phyloP scores from a whole-genome alignment of 2,113 vertebrate genomes.

The Pterocles gutturalis region DNA sequence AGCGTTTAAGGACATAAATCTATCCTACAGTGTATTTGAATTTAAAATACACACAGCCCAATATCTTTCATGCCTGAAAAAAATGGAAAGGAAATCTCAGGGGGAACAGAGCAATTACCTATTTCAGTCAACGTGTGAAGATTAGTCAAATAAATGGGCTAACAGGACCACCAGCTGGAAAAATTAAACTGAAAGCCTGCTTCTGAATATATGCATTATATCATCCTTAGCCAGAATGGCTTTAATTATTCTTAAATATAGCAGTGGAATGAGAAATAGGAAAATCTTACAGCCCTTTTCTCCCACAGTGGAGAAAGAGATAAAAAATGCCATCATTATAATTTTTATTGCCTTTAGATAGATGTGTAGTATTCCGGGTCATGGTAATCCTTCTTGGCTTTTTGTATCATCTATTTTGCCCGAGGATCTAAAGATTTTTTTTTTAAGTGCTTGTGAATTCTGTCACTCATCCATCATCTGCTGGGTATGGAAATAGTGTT shows the following conservation, averaged over 20 bases:
- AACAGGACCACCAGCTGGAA: constrained; percentile 68
- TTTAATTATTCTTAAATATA: constrained; percentile 74
- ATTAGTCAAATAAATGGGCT: constrained; percentile 70
- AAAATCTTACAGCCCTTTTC: constrained; percentile 62
- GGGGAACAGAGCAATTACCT: constrained; percentile 65
- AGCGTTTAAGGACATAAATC: constrained; percentile 54
- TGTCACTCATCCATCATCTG: neutral
- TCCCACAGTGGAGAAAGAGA: constrained; percentile 24
- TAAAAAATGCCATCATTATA: constrained; percentile 33
- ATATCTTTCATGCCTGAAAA: constrained; percentile 48
- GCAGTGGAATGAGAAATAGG: constrained; percentile 51
- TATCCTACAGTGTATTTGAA: constrained; percentile 49
- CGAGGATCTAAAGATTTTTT: neutral
- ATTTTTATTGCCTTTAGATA: constrained; percentile 49
- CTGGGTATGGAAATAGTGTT: neutral
- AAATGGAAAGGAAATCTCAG: constrained; percentile 53
- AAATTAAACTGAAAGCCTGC: constrained; percentile 68
- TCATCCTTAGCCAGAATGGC: constrained; percentile 52
- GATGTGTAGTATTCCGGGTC: constrained; percentile 4
- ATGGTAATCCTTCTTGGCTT: constrained; percentile 3
- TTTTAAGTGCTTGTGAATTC: constrained; percentile 16
- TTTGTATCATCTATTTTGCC: constrained; percentile 9
- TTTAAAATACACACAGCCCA: constrained; percentile 57
- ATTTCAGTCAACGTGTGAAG: constrained; percentile 67
- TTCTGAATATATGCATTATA: constrained; percentile 68